These are phyloP conservation scores for Megathymus violae DNA, from an alignment of 1,140 invertebrate genomes.

Conservation along the genomic window DNA sequence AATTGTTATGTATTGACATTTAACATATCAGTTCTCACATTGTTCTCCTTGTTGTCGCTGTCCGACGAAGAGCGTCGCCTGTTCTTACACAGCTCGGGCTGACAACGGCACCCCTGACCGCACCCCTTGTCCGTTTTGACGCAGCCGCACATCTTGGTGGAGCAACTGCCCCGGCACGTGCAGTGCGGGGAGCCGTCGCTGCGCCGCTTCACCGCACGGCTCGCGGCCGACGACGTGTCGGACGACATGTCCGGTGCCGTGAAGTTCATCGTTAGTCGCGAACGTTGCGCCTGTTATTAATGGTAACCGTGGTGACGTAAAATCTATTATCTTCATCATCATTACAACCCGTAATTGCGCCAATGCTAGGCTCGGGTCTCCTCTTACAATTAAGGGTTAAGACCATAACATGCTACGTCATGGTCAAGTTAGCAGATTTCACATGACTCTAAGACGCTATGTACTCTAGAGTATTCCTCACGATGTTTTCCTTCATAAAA, in stretches of 20 bases:
- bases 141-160: constrained; percentile 85
- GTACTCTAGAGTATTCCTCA: no score
- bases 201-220: constrained; percentile 74
- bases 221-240: constrained; percentile 5
- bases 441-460: no score
- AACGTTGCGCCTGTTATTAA: constrained; percentile 63
- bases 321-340: no score
- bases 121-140: constrained; percentile 81
- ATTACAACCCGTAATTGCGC: no score
- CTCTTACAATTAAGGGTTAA: no score
- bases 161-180: constrained; percentile 85
- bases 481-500: no score
- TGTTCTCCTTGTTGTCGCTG: constrained; percentile 72
- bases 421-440: no score
- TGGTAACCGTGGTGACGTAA: no score
- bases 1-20: no score
- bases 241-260: constrained; percentile 25
- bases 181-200: constrained; percentile 84
- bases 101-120: constrained; percentile 82
- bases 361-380: no score
- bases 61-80: constrained; percentile 61
- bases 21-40: constrained; percentile 63
- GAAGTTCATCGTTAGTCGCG: constrained; percentile 73
- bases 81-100: constrained; percentile 80
- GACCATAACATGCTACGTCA: no score